Conservation (phyloP, 2,797 vertebrate genomes). For the Buceros bicornis region DNA sequence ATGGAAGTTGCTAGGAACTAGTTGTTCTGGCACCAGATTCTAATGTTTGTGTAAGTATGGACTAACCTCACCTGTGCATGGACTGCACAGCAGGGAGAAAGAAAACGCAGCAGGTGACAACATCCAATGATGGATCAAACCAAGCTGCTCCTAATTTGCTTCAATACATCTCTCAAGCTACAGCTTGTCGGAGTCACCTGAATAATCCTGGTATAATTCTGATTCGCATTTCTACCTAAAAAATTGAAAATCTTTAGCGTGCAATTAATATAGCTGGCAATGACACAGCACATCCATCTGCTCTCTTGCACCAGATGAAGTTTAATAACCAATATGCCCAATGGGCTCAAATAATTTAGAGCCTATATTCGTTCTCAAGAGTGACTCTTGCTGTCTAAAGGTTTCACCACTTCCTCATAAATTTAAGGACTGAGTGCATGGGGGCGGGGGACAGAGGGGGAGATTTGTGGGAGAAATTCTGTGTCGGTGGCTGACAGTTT, state of each 20-base stretch:
- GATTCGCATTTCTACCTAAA: conserved; percentile 41
- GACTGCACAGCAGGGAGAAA: background rate
- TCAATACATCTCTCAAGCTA: background rate
- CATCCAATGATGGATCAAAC: background rate
- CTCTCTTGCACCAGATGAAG: background rate
- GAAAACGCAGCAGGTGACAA: background rate
- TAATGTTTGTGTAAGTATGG: background rate
- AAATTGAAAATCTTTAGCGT: conserved; percentile 41
- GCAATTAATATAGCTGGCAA: conserved; percentile 34
- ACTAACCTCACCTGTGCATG: background rate
- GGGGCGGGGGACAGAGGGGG: background rate
- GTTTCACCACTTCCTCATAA: conserved; percentile 53
- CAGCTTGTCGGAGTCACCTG: conserved; percentile 24
- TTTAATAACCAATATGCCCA: conserved; percentile 36
- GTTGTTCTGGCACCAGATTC: background rate
- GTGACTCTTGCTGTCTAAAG: conserved; percentile 35
- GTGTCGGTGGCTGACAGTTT: background rate
- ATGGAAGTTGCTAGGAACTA: background rate
- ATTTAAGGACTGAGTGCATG: conserved; percentile 14
- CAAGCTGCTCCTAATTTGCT: conserved; percentile 5
- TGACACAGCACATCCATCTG: conserved; percentile 51
- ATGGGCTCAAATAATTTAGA: conserved; percentile 65
- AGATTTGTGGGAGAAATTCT: background rate
- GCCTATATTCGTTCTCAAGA: conserved; percentile 45
- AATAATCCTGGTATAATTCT: conserved; percentile 53